Conservation (phyloP, 2,113 vertebrate genomes). For the Lophura nycthemera region DNA sequence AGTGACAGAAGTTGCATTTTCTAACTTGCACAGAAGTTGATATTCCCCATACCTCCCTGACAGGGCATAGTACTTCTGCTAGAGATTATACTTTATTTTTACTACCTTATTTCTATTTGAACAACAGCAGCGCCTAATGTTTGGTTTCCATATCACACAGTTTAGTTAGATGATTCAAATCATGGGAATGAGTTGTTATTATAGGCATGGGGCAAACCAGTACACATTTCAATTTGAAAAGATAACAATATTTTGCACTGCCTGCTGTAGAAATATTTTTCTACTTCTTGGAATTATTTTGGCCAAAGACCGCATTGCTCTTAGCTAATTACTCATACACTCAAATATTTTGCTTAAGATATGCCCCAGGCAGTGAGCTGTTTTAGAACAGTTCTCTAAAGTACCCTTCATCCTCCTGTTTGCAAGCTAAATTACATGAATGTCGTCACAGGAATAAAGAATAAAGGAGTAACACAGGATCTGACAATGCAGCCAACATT, state of each 20-base stretch:
- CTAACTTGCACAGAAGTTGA: not conserved
- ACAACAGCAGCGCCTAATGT: not conserved
- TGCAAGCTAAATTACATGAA: not conserved
- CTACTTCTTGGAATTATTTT: not conserved
- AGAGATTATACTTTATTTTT: not conserved
- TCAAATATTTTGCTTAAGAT: not conserved
- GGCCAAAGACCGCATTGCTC: not conserved
- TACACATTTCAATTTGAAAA: not conserved
- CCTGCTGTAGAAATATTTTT: not conserved
- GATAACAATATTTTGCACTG: not conserved
- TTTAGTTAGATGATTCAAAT: not conserved
- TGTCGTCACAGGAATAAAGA: not conserved
- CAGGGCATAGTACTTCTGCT: not conserved
- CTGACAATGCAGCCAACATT: not conserved
- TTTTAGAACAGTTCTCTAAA: not conserved
- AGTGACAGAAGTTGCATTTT: not conserved
- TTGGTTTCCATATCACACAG: not conserved
- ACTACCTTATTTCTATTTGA: not conserved
- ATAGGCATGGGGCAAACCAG: not conserved
- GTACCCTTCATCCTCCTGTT: not conserved
- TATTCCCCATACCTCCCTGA: not conserved
- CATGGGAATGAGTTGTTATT: not conserved
- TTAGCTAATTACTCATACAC: not conserved
- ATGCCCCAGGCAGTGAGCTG: not conserved
- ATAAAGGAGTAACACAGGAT: not conserved